Evolutionary conservation across 2,113 vertebrate species (phyloP), one percentile per base, ranked within the genome.

Genomic region (Corydoras sp.): DNA sequence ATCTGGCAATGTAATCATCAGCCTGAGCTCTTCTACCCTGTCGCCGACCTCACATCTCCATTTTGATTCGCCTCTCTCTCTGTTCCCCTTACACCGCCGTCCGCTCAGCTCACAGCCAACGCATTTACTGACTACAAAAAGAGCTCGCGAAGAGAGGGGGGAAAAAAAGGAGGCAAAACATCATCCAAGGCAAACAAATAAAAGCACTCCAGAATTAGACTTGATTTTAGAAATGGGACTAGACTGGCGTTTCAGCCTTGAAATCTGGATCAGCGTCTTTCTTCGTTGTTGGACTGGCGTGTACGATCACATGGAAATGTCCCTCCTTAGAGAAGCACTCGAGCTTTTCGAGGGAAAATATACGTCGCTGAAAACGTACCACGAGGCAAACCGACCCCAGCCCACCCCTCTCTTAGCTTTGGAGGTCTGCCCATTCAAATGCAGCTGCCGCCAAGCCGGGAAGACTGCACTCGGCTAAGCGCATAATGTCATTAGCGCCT

Each of bases 1-100:
- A 88, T 88, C 86, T 86, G 84, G 76, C 85, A 88, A 91, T 88
- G 89, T 88, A 91, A 93, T 93, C 91, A 90, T 83, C 74, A 78
- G 79, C 15, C 74, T 80, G 80, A 73, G 82, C 76, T 76, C 81
- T 82, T 82, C 82, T 85, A 71, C 43, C 76, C 75, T 58, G 81
- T 82, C 84, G 86, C 81, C 68, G 82, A 75, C 81, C 80, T 80
- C 86, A 87, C 86, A 87, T 88, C 85, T 83, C 79, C 74, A 81
- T 81, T 86, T 83, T 87, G 82, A 82, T 88, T 89, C 82, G 77
- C 54, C 67, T 75, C 58, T 68, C 31, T 53, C 79, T 76, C 73
- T 74, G 72, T 15, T 32, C 74, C 69, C 76, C 72, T 68, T 69
- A 32, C 14, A 61, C 84, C 81, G 81, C 58, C 69, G 24, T 84